phyloP scores from a whole-genome alignment of 2,113 vertebrate genomes.

The Campylomormyrus numenius region DNA sequence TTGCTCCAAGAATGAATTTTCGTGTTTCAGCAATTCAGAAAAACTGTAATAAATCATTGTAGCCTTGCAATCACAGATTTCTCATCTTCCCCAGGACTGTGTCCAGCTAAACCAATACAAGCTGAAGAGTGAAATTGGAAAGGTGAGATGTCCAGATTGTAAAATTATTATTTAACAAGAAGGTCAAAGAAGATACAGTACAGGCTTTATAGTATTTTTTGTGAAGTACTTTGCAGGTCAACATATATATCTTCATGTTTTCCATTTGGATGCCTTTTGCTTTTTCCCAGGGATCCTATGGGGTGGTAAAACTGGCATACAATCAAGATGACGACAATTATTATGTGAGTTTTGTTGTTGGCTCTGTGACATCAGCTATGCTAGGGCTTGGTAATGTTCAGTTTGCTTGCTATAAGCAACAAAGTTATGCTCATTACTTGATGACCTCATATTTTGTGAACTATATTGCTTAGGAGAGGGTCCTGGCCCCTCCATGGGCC shows the following conservation, averaged over 20 bases:
- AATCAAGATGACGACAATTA: constrained; percentile 82
- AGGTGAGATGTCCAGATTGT: constrained; percentile 57
- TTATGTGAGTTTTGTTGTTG: constrained; percentile 67
- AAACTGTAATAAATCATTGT: not conserved
- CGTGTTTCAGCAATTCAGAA: not conserved
- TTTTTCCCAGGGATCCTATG: constrained; percentile 78
- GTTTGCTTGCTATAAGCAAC: not conserved
- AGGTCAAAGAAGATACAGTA: not conserved
- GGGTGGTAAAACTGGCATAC: constrained; percentile 89
- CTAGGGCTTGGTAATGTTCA: not conserved
- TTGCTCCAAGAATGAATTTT: not conserved
- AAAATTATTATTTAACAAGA: not conserved
- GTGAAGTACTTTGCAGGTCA: not conserved
- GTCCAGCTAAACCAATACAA: constrained; percentile 92
- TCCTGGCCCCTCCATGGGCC: not conserved
- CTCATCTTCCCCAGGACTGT: constrained; percentile 65
- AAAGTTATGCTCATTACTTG: not conserved
- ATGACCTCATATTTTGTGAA: not conserved
- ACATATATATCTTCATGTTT: not conserved
- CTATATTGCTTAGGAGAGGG: not conserved
- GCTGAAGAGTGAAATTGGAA: constrained; percentile 85
- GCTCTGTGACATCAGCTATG: not conserved
- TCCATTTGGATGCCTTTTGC: constrained; percentile 9
- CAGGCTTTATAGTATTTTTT: not conserved
- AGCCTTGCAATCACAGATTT: not conserved